These are phyloP conservation scores for Calosoma granatense DNA, from an alignment of 1,140 invertebrate genomes.

Conservation along the genomic window DNA sequence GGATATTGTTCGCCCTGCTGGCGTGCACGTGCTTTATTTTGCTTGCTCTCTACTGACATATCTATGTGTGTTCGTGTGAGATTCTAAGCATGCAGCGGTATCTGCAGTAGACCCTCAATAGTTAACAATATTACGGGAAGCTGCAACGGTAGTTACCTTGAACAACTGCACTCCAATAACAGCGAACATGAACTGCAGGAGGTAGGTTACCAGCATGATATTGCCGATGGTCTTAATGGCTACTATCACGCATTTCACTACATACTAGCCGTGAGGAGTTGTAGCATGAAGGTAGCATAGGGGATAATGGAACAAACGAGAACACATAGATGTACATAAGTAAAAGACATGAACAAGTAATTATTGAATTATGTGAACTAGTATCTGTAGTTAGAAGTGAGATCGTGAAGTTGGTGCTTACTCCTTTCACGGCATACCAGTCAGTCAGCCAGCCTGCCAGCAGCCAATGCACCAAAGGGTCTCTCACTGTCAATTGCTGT, in stretches of 20 bases:
- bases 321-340: conserved; percentile 3
- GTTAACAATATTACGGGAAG: conserved; percentile 8
- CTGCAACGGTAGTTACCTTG: conserved; percentile 65
- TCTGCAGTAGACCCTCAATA: neutral
- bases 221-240: conserved; percentile 98
- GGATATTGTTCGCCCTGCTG: too few species aligned
- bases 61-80: too few species aligned
- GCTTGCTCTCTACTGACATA: too few species aligned
- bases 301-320: conserved; percentile 4
- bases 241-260: conserved; percentile 98
- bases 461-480: conserved; percentile 4
- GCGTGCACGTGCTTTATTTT: too few species aligned
- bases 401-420: conserved; percentile 6
- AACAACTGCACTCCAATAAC: conserved; percentile 99
- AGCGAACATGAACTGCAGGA: conserved; percentile 99
- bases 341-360: too few species aligned
- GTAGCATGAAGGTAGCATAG: conserved; percentile 7
- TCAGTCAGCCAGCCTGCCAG: conserved; percentile 4
- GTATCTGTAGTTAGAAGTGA: conserved; percentile 5
- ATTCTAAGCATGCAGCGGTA: conserved; percentile 21
- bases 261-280: conserved; percentile 58
- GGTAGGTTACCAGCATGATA: conserved; percentile 98
- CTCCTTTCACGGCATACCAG: neutral
- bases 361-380: too few species aligned
- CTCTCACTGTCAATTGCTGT: neutral